Evolutionary conservation across 2,888 invertebrate genomes (phyloP), one percentile per base, ranked within the genome.

Genomic region (Clusia tigrina): DNA sequence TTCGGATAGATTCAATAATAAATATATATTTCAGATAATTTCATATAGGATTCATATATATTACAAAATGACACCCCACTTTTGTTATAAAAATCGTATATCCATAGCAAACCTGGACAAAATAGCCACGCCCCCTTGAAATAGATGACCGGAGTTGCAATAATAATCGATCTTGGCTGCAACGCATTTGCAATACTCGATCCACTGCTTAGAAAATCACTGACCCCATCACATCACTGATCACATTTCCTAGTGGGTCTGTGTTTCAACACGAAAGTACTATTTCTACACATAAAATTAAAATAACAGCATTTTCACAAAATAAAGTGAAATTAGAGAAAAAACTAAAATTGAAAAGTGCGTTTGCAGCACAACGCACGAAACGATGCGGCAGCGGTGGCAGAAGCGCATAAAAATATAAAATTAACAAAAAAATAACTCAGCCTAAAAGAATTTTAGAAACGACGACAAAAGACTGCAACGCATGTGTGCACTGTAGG

Each of bases 261-360:
- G 62, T 55, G 55, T 25, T 48, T 48, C 54, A 64, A 62, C 57
- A 61, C 56, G 63, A n/a, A n/a, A 65, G 67, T 69, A 71, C 72
- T 65, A 68, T 68, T 69, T 71, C 61, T 72, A 69, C 66, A 68
- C 64, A 69, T 63, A 64, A 62, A 66, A 64, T 60, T 67, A 69
- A 69, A 69, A 70, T 64, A 65, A 67, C 62, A 69, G 60, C 59
- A 63, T 65, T 69, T 55, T 38, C 54, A 65, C 64, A 56, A 67
- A 59, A 64, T 61, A 54, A 58, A 60, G n/a, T n/a, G n/a, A 65
- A 62, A 22, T 55, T 61, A 54, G 60, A 65, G 18, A 58, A 58
- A 51, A 57, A 54, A 46, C 37, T 61, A 63, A 58, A 20, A 64
- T 60, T 57, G 58, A 64, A 60, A 62, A 62, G 48, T 48, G 48